Percentiles rank a stretch among this genome's conserved stretches.
Conservation (phyloP, 2,113 vertebrate genomes). For the Lota lota region DNA sequence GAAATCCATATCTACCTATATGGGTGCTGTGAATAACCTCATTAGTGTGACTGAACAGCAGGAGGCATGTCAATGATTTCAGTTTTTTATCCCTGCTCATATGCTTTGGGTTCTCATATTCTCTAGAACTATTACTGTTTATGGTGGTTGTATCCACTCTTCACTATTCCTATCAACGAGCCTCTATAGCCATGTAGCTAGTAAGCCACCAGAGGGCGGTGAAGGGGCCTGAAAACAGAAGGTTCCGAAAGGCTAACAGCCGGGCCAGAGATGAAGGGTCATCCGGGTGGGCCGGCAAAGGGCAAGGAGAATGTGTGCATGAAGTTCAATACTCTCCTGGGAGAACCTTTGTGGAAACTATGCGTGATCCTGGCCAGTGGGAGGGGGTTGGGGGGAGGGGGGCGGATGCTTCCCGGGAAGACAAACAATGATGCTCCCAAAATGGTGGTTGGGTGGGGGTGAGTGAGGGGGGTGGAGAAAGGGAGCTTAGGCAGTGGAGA, state of each 20-base stretch:
- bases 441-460: constrained; percentile 30
- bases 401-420: constrained; percentile 24
- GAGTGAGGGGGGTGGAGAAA: constrained; percentile 30
- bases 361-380: constrained; percentile 8
- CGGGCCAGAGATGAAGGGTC: constrained; percentile 48
- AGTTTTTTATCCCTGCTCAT: too few relatives aligned
- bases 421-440: constrained; percentile 41
- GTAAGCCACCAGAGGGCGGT: too few relatives aligned
- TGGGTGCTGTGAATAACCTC: too few relatives aligned
- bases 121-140: too few relatives aligned
- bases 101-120: too few relatives aligned
- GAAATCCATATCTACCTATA: too few relatives aligned
- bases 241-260: constrained; percentile 20
- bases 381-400: constrained; percentile 14
- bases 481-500: constrained; percentile 5
- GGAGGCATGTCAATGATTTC: too few relatives aligned
- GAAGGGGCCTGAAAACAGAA: constrained; percentile 26
- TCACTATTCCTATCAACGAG: too few relatives aligned
- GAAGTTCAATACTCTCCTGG: constrained; percentile 54
- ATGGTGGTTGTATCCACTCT: too few relatives aligned
- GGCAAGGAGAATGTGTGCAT: constrained; percentile 34
- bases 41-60: too few relatives aligned
- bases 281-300: constrained; percentile 16
- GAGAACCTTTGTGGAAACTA: constrained; percentile 24
- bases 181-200: too few relatives aligned